Evolutionary conservation across 2,888 invertebrate species (phyloP).

Genomic region (Noctua fimbriata): DNA sequence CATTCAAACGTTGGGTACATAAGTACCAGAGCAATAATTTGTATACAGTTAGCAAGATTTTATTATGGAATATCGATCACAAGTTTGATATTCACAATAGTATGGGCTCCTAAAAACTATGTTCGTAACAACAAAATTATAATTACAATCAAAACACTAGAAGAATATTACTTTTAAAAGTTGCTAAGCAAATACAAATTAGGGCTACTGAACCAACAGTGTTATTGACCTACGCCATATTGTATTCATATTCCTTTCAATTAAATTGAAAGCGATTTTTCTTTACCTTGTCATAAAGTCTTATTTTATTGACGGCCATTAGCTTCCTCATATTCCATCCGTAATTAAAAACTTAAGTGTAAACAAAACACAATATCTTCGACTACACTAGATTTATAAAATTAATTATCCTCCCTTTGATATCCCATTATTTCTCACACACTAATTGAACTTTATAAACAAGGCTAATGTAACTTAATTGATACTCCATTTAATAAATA

Average conservation of each 20-base stretch:
- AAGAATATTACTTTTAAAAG: no score
- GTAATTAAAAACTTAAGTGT: slow-evolving; percentile 19
- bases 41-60: background rate
- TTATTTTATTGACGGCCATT: background rate
- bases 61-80: background rate
- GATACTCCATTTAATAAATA: slow-evolving; percentile 58
- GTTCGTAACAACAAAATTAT: no score
- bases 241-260: background rate
- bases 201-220: background rate
- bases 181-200: background rate
- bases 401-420: slow-evolving; percentile 58
- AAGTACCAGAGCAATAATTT: background rate
- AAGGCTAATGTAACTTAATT: slow-evolving; percentile 62
- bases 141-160: no score
- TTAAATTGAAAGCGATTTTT: background rate
- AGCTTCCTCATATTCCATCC: background rate
- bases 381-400: slow-evolving; percentile 28
- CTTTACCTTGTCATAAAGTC: background rate
- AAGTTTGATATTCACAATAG: background rate
- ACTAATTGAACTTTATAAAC: slow-evolving; percentile 63
- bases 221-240: background rate
- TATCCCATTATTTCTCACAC: slow-evolving; percentile 53
- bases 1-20: background rate
- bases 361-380: slow-evolving; percentile 7
- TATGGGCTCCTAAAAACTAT: background rate